Conservation (phyloP, 2,113 vertebrate genomes). For the Vombatus ursinus region DNA sequence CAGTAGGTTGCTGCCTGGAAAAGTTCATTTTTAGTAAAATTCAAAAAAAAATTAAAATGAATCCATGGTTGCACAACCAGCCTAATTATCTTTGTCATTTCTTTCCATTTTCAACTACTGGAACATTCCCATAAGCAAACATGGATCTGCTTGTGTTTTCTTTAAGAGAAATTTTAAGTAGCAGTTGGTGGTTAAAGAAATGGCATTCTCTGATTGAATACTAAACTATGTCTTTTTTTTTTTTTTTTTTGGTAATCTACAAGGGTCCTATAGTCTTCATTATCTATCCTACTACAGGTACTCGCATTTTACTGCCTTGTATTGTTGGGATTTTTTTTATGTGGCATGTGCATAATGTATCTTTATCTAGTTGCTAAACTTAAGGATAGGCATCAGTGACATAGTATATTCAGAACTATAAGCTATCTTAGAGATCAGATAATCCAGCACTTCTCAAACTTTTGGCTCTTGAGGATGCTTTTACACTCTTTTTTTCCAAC, state of each 20-base stretch:
- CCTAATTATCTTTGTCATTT: slow-evolving; percentile 44
- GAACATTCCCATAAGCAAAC: not conserved
- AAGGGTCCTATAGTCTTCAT: not conserved
- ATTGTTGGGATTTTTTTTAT: not conserved
- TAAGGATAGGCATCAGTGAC: not conserved
- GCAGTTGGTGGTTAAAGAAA: not conserved
- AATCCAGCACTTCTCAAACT: not conserved
- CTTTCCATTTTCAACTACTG: slow-evolving; percentile 12
- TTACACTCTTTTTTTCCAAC: not conserved
- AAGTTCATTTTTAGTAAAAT: slow-evolving; percentile 28
- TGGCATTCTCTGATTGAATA: not conserved
- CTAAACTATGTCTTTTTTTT: not conserved
- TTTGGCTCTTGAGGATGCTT: not conserved
- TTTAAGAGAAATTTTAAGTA: not conserved
- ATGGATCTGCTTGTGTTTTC: not conserved
- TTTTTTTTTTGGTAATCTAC: not conserved
- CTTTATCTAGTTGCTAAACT: not conserved
- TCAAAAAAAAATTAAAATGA: slow-evolving; percentile 58
- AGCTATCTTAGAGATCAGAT: not conserved
- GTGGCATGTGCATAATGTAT: not conserved
- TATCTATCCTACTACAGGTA: not conserved
- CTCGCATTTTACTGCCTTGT: not conserved
- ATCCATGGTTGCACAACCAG: slow-evolving; percentile 17
- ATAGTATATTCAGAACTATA: not conserved
- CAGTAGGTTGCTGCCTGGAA: slow-evolving; percentile 43